These are phyloP conservation scores for Gobiocypris rarus DNA, from an alignment of 2,113 vertebrate genomes.

Conservation along the genomic window DNA sequence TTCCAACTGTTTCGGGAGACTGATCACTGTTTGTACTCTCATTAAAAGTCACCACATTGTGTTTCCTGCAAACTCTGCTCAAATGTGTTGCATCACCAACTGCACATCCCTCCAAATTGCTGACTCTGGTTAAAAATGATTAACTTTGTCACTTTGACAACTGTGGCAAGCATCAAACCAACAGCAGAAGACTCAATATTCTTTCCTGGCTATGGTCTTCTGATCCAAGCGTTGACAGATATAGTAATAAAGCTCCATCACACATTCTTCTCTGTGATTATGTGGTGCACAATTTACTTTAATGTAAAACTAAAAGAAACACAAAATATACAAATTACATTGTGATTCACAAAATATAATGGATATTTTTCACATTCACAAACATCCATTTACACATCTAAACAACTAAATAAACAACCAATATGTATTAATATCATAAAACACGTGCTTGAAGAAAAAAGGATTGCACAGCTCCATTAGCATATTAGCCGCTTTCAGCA, in stretches of 20 bases:
- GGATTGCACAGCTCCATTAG: not conserved
- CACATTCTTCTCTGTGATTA: too few relatives aligned
- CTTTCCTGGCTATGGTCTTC: not conserved
- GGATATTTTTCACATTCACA: not conserved
- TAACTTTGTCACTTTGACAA: not conserved
- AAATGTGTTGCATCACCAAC: not conserved
- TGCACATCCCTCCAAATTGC: not conserved
- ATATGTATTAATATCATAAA: not conserved
- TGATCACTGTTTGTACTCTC: not conserved
- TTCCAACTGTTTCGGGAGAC: not conserved
- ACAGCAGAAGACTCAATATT: not conserved
- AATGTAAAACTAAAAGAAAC: too few relatives aligned
- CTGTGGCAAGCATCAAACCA: not conserved
- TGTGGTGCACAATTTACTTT: too few relatives aligned
- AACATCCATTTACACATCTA: not conserved
- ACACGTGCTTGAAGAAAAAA: not conserved
- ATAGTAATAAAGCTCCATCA: not conserved
- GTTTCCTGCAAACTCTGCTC: not conserved
- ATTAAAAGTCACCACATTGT: not conserved
- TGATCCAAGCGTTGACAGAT: not conserved
- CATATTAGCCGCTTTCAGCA: too few relatives aligned
- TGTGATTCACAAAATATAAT: not conserved
- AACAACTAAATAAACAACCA: not conserved
- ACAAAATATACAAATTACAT: not conserved
- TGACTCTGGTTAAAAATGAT: not conserved